Evolutionary conservation across 2,888 invertebrate genomes (phyloP).

Genomic region (Flexamia atlantica): DNA sequence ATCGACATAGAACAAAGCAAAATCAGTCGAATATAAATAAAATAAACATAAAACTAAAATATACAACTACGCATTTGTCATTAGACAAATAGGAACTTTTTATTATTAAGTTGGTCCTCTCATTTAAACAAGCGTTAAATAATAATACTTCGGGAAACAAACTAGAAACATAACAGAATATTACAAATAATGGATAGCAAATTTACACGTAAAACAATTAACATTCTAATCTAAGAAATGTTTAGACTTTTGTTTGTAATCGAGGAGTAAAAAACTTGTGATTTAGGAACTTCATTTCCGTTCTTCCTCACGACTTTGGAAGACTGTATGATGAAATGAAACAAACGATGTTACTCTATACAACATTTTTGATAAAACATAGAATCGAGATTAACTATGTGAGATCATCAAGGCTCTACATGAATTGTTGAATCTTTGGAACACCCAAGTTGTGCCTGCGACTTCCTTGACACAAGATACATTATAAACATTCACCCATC

Average conservation of each 20-base stretch:
- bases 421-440: slow-evolving; percentile 55
- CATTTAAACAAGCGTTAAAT: slow-evolving; percentile 54
- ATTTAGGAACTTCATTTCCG: slow-evolving; percentile 58
- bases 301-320: slow-evolving; percentile 41
- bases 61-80: slow-evolving; percentile 63
- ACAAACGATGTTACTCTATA: slow-evolving; percentile 54
- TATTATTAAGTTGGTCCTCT: slow-evolving; percentile 68
- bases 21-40: slow-evolving; percentile 64
- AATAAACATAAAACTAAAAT: slow-evolving; percentile 63
- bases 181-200: slow-evolving; percentile 47
- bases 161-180: slow-evolving; percentile 59
- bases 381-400: slow-evolving; percentile 55
- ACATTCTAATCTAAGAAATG: slow-evolving; percentile 39
- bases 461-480: slow-evolving; percentile 40
- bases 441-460: slow-evolving; percentile 57
- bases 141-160: slow-evolving; percentile 47
- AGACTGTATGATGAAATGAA: slow-evolving; percentile 56
- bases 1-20: slow-evolving; percentile 35
- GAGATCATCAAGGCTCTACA: slow-evolving; percentile 55
- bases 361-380: slow-evolving; percentile 59
- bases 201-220: slow-evolving; percentile 55
- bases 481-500: slow-evolving; percentile 49
- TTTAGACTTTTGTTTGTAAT: slow-evolving; percentile 36
- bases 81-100: slow-evolving; percentile 68
- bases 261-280: slow-evolving; percentile 29